Percentiles rank a stretch among this genome's conserved stretches.
These are phyloP conservation scores for Isichthys henryi DNA, from an alignment of 2,113 vertebrate genomes.

Conservation along the genomic window DNA sequence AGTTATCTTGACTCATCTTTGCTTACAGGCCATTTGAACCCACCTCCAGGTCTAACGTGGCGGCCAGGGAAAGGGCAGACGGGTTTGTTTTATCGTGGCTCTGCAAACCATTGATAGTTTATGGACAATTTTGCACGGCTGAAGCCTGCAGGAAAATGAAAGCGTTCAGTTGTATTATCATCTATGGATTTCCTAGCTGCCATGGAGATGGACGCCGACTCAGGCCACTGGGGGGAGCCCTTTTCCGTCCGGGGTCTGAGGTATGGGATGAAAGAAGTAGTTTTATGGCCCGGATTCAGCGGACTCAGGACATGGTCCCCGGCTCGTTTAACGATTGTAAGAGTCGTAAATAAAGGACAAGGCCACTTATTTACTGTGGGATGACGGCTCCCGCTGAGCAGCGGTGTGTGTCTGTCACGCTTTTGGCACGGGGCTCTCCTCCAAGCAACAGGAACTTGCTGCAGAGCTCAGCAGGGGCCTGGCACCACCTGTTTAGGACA, in stretches of 20 bases:
- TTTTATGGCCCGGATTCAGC: background rate
- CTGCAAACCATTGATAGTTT: background rate
- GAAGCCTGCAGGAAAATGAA: background rate
- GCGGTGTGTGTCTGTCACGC: background rate
- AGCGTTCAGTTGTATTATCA: background rate
- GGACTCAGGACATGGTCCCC: background rate
- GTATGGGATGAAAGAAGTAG: background rate
- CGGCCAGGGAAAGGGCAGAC: background rate
- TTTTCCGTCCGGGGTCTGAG: background rate
- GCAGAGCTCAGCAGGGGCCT: background rate
- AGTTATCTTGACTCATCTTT: background rate
- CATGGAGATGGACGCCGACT: background rate
- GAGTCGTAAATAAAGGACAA: constrained; percentile 9
- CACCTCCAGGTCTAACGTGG: background rate
- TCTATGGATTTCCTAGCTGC: background rate
- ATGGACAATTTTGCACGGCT: background rate
- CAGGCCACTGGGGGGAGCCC: background rate
- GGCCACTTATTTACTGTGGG: background rate
- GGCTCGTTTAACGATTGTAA: background rate
- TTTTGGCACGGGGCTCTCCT: background rate
- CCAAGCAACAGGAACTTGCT: background rate
- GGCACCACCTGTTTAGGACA: background rate
- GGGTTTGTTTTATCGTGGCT: background rate
- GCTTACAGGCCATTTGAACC: background rate
- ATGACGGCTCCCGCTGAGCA: background rate